Evolutionary conservation across 2,888 invertebrate genomes (phyloP).

Genomic region (Nephrotoma appendiculata): DNA sequence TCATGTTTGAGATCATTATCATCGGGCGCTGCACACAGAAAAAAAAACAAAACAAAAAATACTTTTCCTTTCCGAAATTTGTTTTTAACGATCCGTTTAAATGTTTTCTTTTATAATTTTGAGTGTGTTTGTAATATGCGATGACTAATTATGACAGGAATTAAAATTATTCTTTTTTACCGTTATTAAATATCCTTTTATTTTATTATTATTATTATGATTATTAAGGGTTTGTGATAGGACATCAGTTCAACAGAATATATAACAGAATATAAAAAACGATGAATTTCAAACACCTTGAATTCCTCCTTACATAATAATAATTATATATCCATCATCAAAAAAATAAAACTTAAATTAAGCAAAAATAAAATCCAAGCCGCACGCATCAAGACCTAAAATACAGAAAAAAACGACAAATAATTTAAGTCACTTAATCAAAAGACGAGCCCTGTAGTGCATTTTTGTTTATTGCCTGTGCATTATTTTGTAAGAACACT

Average conservation of each 20-base stretch:
- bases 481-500: background rate
- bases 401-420: background rate
- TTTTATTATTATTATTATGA: background rate
- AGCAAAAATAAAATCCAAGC: background rate
- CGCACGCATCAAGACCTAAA: background rate
- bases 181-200: background rate
- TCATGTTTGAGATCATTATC: background rate
- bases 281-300: background rate
- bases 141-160: background rate
- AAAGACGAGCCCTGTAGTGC: background rate
- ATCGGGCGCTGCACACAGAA: background rate
- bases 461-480: background rate
- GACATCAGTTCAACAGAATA: background rate
- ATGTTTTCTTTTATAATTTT: background rate
- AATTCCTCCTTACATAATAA: background rate
- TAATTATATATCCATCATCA: background rate
- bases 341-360: background rate
- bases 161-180: background rate
- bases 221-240: background rate
- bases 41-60: background rate
- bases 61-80: background rate
- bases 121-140: background rate
- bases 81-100: background rate
- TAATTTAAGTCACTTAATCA: background rate
- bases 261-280: background rate